Conservation (phyloP, 92 coral and sea anemone genomes). For the Zoanthus sansibaricus region DNA sequence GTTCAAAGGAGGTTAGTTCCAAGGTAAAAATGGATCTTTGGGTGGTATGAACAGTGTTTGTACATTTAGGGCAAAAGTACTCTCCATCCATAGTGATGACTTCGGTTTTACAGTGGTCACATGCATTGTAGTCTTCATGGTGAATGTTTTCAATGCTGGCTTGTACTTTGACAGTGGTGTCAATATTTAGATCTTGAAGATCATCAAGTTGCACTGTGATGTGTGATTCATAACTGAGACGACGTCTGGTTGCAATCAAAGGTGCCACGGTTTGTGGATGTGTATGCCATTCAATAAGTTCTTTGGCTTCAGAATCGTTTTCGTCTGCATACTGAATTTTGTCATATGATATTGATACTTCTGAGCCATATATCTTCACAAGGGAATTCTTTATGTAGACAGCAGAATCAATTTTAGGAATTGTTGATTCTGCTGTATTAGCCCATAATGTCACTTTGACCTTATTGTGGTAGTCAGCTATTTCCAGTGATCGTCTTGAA, state of each 20-base stretch:
- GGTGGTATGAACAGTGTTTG: slow-evolving; percentile 17
- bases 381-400: slow-evolving; percentile 2
- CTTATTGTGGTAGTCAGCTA: slow-evolving; percentile 20
- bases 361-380: background rate
- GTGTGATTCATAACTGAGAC: slow-evolving; percentile 19
- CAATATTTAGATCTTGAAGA: slow-evolving; percentile 16
- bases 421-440: slow-evolving; percentile 19
- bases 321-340: slow-evolving; percentile 1
- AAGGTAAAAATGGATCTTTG: slow-evolving; percentile 14
- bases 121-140: slow-evolving; percentile 19
- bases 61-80: slow-evolving; percentile 19
- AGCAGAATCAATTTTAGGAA: slow-evolving; percentile 27
- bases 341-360: background rate
- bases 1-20: slow-evolving; percentile 14
- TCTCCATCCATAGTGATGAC: slow-evolving; percentile 17
- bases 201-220: slow-evolving; percentile 14
- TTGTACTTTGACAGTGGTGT: slow-evolving; percentile 17
- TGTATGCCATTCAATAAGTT: slow-evolving; percentile 3
- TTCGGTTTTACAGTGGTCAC: slow-evolving; percentile 23
- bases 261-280: background rate
- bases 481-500: slow-evolving; percentile 33
- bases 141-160: slow-evolving; percentile 18
- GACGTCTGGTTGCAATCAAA: slow-evolving; percentile 10
- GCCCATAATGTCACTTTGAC: slow-evolving; percentile 37
- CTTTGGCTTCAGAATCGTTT: slow-evolving; percentile 5